phyloP scores from a whole-genome alignment of 2,888 invertebrate species.

The Adelognathus sp. region DNA sequence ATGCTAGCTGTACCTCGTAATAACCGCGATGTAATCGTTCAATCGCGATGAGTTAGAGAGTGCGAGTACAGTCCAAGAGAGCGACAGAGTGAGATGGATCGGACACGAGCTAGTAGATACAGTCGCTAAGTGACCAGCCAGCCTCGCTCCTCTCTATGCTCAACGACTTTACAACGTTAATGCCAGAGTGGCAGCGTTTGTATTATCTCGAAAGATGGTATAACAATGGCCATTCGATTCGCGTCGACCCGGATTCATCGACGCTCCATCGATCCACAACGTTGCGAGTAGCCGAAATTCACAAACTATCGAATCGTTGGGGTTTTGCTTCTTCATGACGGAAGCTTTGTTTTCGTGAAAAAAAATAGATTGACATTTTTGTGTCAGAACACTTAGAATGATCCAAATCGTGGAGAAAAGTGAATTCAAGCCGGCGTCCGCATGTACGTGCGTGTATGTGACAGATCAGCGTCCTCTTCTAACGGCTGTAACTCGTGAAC shows the following conservation, averaged over 20 bases:
- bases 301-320: not conserved
- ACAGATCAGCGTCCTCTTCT: too few relatives aligned
- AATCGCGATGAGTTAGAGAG: conserved; percentile 34
- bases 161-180: conserved; percentile 64
- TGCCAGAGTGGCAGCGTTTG: conserved; percentile 44
- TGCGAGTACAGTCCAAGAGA: too few relatives aligned
- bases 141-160: not conserved
- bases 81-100: not conserved
- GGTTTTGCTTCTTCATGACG: too few relatives aligned
- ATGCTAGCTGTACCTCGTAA: conserved; percentile 39
- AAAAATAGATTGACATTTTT: too few relatives aligned
- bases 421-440: too few relatives aligned
- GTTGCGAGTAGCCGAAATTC: too few relatives aligned
- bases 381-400: too few relatives aligned
- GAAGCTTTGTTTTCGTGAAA: too few relatives aligned
- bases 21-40: conserved; percentile 55
- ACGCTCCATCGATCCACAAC: conserved; percentile 43
- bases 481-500: too few relatives aligned
- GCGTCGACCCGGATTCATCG: conserved; percentile 69
- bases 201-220: conserved; percentile 70
- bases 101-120: conserved; percentile 11
- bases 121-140: conserved; percentile 7
- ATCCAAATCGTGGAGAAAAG: too few relatives aligned
- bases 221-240: conserved; percentile 75
- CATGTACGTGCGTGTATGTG: too few relatives aligned